phyloP scores from a whole-genome alignment of 2,113 vertebrate species.

The Mesocricetus auratus region DNA sequence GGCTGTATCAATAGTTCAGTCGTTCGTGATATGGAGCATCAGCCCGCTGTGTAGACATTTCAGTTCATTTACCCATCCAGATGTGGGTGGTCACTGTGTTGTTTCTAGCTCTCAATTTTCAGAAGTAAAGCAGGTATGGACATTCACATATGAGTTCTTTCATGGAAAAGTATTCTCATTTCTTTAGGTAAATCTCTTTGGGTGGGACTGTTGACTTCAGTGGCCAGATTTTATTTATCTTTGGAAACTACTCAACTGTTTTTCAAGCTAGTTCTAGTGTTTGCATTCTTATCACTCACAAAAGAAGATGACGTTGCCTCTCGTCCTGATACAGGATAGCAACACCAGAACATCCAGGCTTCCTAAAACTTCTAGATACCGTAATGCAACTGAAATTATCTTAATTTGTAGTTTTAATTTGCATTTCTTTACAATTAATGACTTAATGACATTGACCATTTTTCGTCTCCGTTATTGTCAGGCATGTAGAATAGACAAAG shows the following conservation, averaged over 20 bases:
- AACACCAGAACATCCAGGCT: not conserved
- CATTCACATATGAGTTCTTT: not conserved
- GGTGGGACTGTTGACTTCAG: not conserved
- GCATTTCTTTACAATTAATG: not conserved
- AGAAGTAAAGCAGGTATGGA: not conserved
- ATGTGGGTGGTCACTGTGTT: not conserved
- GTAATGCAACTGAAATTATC: not conserved
- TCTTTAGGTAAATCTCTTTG: not conserved
- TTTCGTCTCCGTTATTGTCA: not conserved
- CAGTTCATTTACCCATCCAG: not conserved
- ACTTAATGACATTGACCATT: not conserved
- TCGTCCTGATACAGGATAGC: not conserved
- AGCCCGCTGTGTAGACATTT: not conserved
- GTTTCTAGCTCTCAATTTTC: constrained; percentile 22
- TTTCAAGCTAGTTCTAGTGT: not conserved
- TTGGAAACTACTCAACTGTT: not conserved
- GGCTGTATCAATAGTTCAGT: not conserved
- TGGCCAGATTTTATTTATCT: not conserved
- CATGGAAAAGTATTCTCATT: not conserved
- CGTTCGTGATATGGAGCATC: not conserved
- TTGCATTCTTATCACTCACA: not conserved
- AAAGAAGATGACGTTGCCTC: not conserved
- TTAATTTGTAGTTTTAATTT: constrained; percentile 7
- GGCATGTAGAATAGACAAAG: not conserved
- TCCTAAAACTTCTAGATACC: not conserved